A percentile compares a stretch with the other conserved stretches of the same genome.
Conservation (phyloP, 1,140 invertebrate species). For the Drosophila lowei region DNA sequence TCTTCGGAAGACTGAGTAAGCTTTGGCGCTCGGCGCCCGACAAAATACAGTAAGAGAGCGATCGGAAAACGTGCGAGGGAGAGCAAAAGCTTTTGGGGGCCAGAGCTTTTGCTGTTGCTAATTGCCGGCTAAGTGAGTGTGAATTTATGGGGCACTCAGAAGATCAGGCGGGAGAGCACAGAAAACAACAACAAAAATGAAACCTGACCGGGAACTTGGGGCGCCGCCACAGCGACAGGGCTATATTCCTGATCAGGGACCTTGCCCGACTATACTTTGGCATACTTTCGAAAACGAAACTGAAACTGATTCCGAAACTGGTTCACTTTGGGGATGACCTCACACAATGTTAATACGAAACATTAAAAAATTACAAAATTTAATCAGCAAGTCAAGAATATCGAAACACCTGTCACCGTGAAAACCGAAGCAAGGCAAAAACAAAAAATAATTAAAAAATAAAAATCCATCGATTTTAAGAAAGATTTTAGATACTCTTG, state of each 20-base stretch:
- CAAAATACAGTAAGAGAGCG: conserved; percentile 47
- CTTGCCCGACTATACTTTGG: conserved; percentile 44
- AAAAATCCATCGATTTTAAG: too few relatives aligned
- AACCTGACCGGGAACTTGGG: conserved; percentile 35
- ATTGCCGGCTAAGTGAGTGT: conserved; percentile 62
- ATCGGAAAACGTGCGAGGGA: conserved; percentile 1
- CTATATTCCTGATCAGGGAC: conserved; percentile 61
- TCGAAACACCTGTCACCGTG: conserved; percentile 13
- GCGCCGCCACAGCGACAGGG: neutral
- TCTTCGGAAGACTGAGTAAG: conserved; percentile 50
- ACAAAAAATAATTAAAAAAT: neutral
- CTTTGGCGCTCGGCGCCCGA: conserved; percentile 34
- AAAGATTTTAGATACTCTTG: too few relatives aligned
- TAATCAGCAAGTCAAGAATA: conserved; percentile 42
- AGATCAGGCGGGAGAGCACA: conserved; percentile 7
- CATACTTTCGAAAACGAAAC: conserved; percentile 40
- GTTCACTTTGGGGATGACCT: conserved; percentile 70
- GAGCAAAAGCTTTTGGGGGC: conserved; percentile 16
- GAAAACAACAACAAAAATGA: conserved; percentile 34
- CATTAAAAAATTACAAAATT: conserved; percentile 14
- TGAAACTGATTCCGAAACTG: conserved; percentile 35
- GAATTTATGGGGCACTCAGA: conserved; percentile 54
- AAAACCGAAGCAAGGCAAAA: neutral
- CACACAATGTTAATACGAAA: conserved; percentile 41
- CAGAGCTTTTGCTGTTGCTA: conserved; percentile 52